Conservation (phyloP, 2,113 vertebrate genomes). For the Hepsetus odoe region DNA sequence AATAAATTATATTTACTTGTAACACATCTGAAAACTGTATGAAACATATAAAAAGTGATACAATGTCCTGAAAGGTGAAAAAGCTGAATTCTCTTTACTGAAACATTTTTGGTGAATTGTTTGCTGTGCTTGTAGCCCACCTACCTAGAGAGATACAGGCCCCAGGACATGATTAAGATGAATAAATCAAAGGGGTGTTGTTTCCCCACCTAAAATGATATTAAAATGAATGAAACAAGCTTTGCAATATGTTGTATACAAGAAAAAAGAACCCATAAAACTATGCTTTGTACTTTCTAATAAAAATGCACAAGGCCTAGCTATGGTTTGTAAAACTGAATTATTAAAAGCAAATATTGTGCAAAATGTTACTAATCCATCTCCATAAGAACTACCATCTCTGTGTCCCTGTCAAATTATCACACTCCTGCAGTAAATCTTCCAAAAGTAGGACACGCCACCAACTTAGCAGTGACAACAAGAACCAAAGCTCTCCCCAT, state of each 20-base stretch:
- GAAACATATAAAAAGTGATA: neutral
- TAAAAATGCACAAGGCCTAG: constrained; percentile 77
- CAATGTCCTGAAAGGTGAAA: neutral
- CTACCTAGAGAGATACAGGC: neutral
- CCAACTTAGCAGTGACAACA: neutral
- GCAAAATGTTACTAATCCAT: constrained; percentile 79
- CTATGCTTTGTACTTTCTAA: constrained; percentile 64
- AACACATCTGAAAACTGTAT: too few relatives aligned
- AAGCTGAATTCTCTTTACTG: neutral
- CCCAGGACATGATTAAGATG: constrained; percentile 7
- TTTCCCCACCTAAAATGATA: constrained; percentile 38
- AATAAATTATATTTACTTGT: too few relatives aligned
- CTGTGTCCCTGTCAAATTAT: constrained; percentile 73
- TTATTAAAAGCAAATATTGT: constrained; percentile 85
- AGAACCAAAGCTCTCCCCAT: neutral
- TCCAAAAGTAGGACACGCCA: constrained; percentile 68
- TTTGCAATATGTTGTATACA: constrained; percentile 37
- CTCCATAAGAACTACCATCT: constrained; percentile 80
- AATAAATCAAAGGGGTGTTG: constrained; percentile 30
- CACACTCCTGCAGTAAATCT: constrained; percentile 72
- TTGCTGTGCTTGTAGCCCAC: neutral
- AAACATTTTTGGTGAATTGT: neutral
- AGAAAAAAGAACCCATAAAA: constrained; percentile 57
- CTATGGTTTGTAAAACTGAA: constrained; percentile 79
- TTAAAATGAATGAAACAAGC: constrained; percentile 45